These are phyloP conservation scores for Campoletis sonorensis DNA, from an alignment of 1,140 invertebrate species.

Conservation along the genomic window DNA sequence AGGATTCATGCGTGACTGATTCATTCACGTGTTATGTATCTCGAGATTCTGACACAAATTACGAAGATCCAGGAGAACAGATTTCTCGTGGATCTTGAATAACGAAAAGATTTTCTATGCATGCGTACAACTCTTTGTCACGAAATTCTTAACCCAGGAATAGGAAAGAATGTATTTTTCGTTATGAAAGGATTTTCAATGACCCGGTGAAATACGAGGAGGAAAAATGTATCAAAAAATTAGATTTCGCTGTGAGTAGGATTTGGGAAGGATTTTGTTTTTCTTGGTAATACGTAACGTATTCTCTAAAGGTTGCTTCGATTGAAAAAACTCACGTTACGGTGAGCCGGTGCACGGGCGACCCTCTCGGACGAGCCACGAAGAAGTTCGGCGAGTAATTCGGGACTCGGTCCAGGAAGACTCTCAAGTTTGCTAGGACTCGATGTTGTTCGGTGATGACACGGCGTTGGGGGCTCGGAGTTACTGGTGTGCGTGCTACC, in stretches of 20 bases:
- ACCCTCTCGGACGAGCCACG: constrained; percentile 86
- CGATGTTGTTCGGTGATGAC: constrained; percentile 86
- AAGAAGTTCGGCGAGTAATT: constrained; percentile 84
- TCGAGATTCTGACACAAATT: too few relatives aligned
- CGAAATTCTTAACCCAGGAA: background rate
- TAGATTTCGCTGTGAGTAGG: too few relatives aligned
- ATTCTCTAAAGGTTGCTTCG: background rate
- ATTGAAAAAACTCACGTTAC: constrained; percentile 70
- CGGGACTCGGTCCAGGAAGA: constrained; percentile 80
- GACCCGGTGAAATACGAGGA: background rate
- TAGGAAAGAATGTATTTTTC: background rate
- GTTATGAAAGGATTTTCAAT: background rate
- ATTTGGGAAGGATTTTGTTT: too few relatives aligned
- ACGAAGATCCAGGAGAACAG: too few relatives aligned
- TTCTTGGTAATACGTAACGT: too few relatives aligned
- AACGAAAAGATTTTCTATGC: too few relatives aligned
- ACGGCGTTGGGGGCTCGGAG: constrained; percentile 72
- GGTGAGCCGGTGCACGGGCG: constrained; percentile 71
- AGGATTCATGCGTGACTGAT: background rate
- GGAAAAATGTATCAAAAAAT: background rate
- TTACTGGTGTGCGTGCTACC: constrained; percentile 66
- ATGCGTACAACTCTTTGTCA: too few relatives aligned
- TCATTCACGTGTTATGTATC: background rate
- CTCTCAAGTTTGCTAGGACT: constrained; percentile 87
- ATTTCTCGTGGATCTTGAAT: too few relatives aligned